Conservation (phyloP, 2,113 vertebrate genomes). For the Ramphastos sulfuratus region DNA sequence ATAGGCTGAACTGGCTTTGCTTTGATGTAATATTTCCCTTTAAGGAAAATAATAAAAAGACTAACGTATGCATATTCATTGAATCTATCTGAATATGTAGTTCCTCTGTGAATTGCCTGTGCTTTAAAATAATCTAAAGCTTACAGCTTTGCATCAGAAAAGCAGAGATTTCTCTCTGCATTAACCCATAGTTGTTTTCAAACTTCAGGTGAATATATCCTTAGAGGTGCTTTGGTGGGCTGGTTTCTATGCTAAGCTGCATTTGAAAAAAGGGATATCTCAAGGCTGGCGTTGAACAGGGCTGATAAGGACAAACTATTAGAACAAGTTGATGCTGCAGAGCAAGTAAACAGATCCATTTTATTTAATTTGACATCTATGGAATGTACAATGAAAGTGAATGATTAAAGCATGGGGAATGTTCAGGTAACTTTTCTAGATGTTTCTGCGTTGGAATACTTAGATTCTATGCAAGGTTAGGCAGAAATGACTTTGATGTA, state of each 20-base stretch:
- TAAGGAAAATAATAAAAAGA: conserved; percentile 11
- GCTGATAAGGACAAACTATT: background rate
- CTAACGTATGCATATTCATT: conserved; percentile 27
- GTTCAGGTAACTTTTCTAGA: background rate
- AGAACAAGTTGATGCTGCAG: background rate
- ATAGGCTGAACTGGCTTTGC: background rate
- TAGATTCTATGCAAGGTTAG: background rate
- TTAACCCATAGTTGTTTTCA: background rate
- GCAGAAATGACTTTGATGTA: background rate
- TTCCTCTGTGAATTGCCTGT: conserved; percentile 12
- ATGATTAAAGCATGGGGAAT: background rate
- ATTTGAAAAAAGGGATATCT: background rate
- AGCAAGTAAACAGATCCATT: background rate
- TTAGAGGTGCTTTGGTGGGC: background rate
- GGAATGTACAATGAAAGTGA: background rate
- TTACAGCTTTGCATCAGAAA: conserved; percentile 13
- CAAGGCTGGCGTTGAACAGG: background rate
- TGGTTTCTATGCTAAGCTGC: background rate
- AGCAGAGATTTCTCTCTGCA: conserved; percentile 12
- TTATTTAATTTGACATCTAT: background rate
- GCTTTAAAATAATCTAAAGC: conserved; percentile 17
- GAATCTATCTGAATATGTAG: background rate
- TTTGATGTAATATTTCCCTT: conserved; percentile 44
- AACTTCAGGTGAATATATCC: conserved; percentile 3
- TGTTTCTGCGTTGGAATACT: background rate